phyloP scores from a whole-genome alignment of 2,888 invertebrate species.

The Calameuta filiformis region DNA sequence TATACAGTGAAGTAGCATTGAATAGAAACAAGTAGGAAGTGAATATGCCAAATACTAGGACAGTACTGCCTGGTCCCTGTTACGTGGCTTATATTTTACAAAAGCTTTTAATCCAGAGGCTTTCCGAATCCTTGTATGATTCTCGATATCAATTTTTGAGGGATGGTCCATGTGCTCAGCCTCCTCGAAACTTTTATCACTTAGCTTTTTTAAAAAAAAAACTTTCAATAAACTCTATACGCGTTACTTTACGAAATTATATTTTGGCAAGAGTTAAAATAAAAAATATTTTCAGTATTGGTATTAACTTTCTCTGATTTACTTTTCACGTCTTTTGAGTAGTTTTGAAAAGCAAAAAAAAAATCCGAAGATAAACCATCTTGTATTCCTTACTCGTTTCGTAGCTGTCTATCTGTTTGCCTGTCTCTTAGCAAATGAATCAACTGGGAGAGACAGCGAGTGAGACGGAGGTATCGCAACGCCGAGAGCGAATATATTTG shows the following conservation, averaged over 20 bases:
- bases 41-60: too few species aligned
- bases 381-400: neutral
- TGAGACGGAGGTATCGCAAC: neutral
- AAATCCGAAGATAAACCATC: neutral
- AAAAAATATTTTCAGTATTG: neutral
- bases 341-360: neutral
- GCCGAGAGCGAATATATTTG: neutral
- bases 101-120: conserved; percentile 29
- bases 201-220: neutral
- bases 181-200: neutral
- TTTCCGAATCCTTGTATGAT: conserved; percentile 27
- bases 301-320: neutral
- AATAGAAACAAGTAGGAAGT: too few species aligned
- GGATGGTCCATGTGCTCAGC: conserved; percentile 11
- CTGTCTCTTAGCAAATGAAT: neutral
- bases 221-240: too few species aligned
- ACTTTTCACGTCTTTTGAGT: neutral
- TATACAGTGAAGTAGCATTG: too few species aligned
- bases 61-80: neutral
- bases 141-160: conserved; percentile 33
- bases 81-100: conserved; percentile 29
- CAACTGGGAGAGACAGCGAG: neutral
- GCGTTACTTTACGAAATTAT: neutral
- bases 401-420: neutral
- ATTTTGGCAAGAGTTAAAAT: neutral